Conservation (phyloP, 2,797 vertebrate species). For the Alca torda region DNA sequence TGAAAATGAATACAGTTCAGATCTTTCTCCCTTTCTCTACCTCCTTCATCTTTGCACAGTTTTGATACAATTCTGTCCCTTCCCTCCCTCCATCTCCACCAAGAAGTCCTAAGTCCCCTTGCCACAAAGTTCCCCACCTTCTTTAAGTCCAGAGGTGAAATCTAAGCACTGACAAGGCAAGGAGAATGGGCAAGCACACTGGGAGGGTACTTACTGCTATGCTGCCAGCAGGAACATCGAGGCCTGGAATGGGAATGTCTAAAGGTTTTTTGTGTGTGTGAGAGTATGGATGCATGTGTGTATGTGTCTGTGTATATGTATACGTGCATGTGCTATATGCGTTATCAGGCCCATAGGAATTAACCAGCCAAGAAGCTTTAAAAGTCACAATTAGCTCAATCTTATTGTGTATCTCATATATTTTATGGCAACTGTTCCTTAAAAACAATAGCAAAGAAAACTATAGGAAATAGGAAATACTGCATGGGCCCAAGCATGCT, state of each 20-base stretch:
- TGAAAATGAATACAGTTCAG: not conserved
- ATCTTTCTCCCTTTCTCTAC: not conserved
- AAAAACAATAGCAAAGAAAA: slow-evolving; percentile 27
- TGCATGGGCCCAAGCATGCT: fast-evolving
- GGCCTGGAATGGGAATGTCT: not conserved
- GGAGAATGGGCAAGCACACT: not conserved
- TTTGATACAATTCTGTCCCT: not conserved
- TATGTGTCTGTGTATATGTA: not conserved
- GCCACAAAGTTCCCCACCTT: not conserved
- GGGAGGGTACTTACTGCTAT: not conserved
- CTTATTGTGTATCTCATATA: not conserved
- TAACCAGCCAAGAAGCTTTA: not conserved
- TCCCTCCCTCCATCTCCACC: not conserved
- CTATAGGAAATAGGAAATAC: not conserved
- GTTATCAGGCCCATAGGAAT: not conserved
- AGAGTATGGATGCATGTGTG: not conserved
- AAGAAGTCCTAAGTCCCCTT: not conserved
- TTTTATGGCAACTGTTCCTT: slow-evolving; percentile 4
- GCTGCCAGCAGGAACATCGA: fast-evolving
- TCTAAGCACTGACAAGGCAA: not conserved
- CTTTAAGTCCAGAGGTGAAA: not conserved
- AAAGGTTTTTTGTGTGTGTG: not conserved
- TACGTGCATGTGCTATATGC: not conserved
- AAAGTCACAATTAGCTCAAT: not conserved
- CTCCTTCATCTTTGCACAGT: not conserved